A percentile compares a stretch with the other conserved stretches of the same genome.
Evolutionary conservation across 2,797 vertebrate species (phyloP).

Genomic region (Echiichthys vipera): DNA sequence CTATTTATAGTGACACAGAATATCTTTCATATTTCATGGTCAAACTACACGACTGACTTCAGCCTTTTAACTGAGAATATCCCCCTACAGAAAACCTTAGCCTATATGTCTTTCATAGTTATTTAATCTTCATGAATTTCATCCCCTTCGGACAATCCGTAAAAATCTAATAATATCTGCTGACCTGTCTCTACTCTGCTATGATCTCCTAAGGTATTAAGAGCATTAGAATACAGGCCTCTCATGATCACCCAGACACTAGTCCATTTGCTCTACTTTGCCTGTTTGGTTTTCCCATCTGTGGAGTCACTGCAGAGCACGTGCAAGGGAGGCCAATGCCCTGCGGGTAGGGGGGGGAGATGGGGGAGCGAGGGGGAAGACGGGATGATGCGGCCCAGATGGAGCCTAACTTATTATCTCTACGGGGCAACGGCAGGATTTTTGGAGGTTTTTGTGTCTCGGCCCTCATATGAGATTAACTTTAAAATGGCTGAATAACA

Average conservation of each 20-base stretch:
- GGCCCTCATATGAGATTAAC: conserved; percentile 49
- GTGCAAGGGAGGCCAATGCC: conserved; percentile 50
- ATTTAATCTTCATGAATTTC: conserved; percentile 53
- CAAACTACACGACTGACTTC: background rate
- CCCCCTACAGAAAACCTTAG: conserved; percentile 6
- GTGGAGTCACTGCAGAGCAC: conserved; percentile 64
- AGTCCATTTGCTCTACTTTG: conserved; percentile 74
- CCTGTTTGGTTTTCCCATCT: conserved; percentile 65
- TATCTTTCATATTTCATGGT: conserved; percentile 5
- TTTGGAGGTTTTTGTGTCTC: conserved; percentile 37
- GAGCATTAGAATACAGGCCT: conserved; percentile 64
- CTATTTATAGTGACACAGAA: conserved; percentile 25
- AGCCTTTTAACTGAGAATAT: background rate
- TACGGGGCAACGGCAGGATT: conserved; percentile 24
- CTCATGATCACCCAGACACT: conserved; percentile 48
- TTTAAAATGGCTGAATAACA: conserved; percentile 33
- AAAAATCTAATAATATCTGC: conserved; percentile 46
- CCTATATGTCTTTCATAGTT: conserved; percentile 2
- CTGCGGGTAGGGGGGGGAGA: conserved; percentile 30
- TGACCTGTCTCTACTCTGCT: conserved; percentile 44
- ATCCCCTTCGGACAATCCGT: conserved; percentile 6
- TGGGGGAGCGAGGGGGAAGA: conserved; percentile 15
- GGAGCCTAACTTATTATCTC: conserved; percentile 68
- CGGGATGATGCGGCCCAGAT: conserved; percentile 70
- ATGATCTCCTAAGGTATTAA: conserved; percentile 64